phyloP scores from a whole-genome alignment of 1,140 invertebrate genomes.

The Portunus trituberculatus region DNA sequence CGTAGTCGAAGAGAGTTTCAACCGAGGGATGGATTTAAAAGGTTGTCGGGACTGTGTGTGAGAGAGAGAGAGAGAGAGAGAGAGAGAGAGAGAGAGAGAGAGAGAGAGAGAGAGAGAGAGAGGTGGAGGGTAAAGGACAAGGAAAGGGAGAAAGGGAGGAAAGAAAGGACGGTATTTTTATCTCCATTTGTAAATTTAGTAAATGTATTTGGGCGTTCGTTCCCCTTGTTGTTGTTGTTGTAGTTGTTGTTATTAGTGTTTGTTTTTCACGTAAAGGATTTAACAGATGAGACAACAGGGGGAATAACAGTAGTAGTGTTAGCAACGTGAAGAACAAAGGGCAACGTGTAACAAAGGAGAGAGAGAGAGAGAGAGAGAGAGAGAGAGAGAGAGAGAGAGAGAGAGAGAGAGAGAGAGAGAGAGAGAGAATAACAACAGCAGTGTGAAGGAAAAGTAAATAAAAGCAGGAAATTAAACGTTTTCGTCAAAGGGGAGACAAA shows the following conservation, averaged over 20 bases:
- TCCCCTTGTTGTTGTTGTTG: neutral
- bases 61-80: conserved; percentile 34
- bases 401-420: conserved; percentile 32
- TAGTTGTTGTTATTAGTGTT: neutral
- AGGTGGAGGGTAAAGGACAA: neutral
- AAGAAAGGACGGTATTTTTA: neutral
- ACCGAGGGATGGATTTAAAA: conserved; percentile 32
- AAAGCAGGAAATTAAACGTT: neutral
- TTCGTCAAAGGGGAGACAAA: neutral
- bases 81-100: neutral
- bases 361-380: conserved; percentile 35
- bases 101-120: neutral
- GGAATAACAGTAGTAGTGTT: neutral
- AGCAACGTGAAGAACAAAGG: neutral
- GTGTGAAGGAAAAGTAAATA: neutral
- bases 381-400: conserved; percentile 61
- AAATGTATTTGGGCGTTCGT: neutral
- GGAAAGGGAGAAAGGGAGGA: neutral
- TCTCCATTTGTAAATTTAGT: neutral
- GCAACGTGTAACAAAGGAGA: neutral
- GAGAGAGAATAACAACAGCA: neutral
- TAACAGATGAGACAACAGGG: neutral
- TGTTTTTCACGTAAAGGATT: neutral
- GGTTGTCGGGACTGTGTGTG: neutral
- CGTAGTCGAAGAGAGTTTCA: neutral